A percentile compares a stretch with the other conserved stretches of the same genome.
phyloP scores from a whole-genome alignment of 1,140 invertebrate species.

The Lepidurus arcticus region DNA sequence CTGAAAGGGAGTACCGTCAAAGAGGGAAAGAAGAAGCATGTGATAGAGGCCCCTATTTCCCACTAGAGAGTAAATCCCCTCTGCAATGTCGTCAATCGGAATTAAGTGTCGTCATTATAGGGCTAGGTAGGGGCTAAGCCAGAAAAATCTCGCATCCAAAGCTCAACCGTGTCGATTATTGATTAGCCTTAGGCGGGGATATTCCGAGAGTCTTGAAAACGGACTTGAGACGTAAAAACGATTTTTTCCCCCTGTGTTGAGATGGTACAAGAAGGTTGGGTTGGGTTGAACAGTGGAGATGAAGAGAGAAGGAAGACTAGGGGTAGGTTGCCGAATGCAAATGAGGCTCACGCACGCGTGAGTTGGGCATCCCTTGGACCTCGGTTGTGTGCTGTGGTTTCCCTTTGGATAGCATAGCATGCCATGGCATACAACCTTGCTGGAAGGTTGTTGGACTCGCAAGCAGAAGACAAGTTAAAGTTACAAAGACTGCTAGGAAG shows the following conservation, averaged over 20 bases:
- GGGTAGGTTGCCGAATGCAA: constrained; percentile 7
- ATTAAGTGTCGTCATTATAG: not conserved
- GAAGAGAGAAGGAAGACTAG: not conserved
- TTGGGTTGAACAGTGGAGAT: not conserved
- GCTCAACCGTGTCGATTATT: not conserved
- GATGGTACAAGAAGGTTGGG: not conserved
- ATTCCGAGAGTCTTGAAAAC: constrained; percentile 10
- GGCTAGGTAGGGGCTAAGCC: not conserved
- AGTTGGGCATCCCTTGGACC: constrained; percentile 15
- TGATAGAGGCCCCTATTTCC: not conserved
- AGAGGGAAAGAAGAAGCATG: not conserved
- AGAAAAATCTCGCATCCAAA: not conserved
- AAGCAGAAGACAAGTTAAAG: not conserved
- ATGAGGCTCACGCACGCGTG: constrained; percentile 9
- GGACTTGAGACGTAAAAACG: not conserved
- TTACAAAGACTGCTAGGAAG: not conserved
- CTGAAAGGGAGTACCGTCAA: not conserved
- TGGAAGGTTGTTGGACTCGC: constrained; percentile 4
- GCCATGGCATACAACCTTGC: constrained; percentile 4
- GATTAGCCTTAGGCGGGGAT: constrained; percentile 1
- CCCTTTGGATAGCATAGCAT: constrained; percentile 1
- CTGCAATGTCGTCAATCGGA: not conserved
- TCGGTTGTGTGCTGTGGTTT: not conserved
- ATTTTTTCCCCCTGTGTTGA: not conserved
- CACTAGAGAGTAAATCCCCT: not conserved